Base-by-base conservation (phyloP, 92 coral and sea anemone species). In the Bergia sp. region DNA sequence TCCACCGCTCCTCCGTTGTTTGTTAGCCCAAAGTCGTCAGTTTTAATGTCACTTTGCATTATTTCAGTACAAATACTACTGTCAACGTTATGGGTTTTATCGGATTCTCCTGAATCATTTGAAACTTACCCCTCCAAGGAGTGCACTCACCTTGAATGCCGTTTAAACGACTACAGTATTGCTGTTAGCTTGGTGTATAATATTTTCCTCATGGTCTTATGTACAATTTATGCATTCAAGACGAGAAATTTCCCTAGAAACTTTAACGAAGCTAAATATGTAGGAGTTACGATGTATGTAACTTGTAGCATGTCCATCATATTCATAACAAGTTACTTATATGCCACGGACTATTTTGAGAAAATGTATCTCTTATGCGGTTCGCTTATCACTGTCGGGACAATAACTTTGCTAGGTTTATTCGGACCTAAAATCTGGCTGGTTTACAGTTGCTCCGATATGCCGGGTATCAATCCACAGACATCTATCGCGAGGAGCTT, bases 201-300 rank as follows among this genome's bases (percentile, higher is more conserved):
- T 39, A 73, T 76, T 20, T 85, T 91, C 10, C 79, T 91, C n/a
- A 91, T 91, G 93, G 21, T 81, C 12, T 73, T 86, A 8, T 91
- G 93, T 45, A 91, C 93, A 16, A 36, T 86, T 43, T 91, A 81
- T 61, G 93, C 93, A 13, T 91, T 91, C 79, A 85, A 86, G 71
- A 87, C 93, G 18, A 80, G 93, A 73, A 88, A 91, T 47, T 91
- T 86, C 65, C 93, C 93, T 45, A 91, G 89, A 42, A 91, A 91
- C 73, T 91, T 91, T 76, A 91, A 91, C 88, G 93, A 91, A 41
- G 93, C 93, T 45, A 86, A 86, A 81, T 55, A 87, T 50, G 87
- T 91, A 20, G 93, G 93, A 16, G 83, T 91, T 7, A 86, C 93
- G 15, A 91, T 91, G 90, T 91, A 91, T 77, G 43, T 91, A 5